A percentile compares a stretch with the other conserved stretches of the same genome.
Conservation (phyloP, 2,113 vertebrate species). For the Pipa parva region DNA sequence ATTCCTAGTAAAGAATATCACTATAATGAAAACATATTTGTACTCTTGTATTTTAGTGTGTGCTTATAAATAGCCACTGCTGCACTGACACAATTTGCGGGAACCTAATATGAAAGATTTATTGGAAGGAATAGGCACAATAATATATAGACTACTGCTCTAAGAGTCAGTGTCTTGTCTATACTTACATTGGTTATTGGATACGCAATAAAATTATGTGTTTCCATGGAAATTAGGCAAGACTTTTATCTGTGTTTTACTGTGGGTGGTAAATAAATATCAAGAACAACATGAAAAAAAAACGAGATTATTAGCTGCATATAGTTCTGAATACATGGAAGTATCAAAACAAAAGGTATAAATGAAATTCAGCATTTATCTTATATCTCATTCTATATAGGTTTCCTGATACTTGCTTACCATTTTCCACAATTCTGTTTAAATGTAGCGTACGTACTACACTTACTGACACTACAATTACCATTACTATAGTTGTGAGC, state of each 20-base stretch:
- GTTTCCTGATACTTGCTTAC: too few relatives aligned
- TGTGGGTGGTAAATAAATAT: not conserved
- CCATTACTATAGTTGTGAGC: too few relatives aligned
- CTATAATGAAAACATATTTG: slow-evolving; percentile 34
- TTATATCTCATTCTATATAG: too few relatives aligned
- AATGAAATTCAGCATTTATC: too few relatives aligned
- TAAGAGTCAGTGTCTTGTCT: not conserved
- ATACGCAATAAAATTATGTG: not conserved
- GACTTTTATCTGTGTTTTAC: not conserved
- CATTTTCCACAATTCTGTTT: too few relatives aligned
- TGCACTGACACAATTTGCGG: not conserved
- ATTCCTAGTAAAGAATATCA: slow-evolving; percentile 23
- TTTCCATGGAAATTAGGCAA: not conserved
- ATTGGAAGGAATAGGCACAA: not conserved
- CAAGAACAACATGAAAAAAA: not conserved
- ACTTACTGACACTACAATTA: too few relatives aligned
- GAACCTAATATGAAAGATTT: slow-evolving; percentile 11
- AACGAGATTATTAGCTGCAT: too few relatives aligned
- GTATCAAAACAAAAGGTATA: too few relatives aligned
- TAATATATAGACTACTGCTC: not conserved
- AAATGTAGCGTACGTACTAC: too few relatives aligned
- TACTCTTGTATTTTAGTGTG: not conserved
- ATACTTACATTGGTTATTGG: not conserved
- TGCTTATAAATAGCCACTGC: slow-evolving; percentile 2
- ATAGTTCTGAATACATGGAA: too few relatives aligned